Conservation (phyloP, 2,797 vertebrate species). For the Anniella stebbinsi region DNA sequence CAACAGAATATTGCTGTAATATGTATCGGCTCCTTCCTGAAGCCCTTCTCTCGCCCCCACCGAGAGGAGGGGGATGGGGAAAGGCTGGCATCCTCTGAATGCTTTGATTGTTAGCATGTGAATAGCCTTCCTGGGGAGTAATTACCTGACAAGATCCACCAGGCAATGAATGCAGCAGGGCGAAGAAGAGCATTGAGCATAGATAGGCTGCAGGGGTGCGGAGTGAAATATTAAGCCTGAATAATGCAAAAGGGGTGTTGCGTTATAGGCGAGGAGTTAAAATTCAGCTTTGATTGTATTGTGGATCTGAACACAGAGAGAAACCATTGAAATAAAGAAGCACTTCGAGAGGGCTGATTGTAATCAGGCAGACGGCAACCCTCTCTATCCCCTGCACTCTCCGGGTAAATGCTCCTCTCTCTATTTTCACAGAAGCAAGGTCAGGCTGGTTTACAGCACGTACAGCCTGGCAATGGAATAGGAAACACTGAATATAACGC, state of each 20-base stretch:
- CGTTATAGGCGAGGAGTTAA: constrained; percentile 36
- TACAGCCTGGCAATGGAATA: neutral
- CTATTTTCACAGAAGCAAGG: neutral
- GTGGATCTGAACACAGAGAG: constrained; percentile 17
- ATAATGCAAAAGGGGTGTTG: constrained; percentile 43
- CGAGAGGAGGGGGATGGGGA: neutral
- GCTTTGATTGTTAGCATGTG: constrained; percentile 25
- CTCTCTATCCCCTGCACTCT: neutral
- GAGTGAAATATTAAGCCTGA: constrained; percentile 43
- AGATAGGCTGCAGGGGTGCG: constrained; percentile 15
- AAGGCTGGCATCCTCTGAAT: neutral
- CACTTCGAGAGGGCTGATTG: neutral
- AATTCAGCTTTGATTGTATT: constrained; percentile 13
- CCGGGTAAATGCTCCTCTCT: neutral
- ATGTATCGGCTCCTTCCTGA: neutral
- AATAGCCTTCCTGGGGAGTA: constrained; percentile 37
- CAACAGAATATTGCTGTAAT: neutral
- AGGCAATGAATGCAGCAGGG: neutral
- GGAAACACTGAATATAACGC: neutral
- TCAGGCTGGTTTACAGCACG: neutral
- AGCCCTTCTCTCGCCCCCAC: constrained; percentile 6
- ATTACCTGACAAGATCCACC: constrained; percentile 27
- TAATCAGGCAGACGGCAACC: neutral
- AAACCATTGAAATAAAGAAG: neutral
- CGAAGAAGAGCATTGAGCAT: constrained; percentile 43